A percentile compares a stretch with the other conserved stretches of the same genome.
Evolutionary conservation across 2,113 vertebrate genomes (phyloP).

Genomic region (Eurystomus gularis): DNA sequence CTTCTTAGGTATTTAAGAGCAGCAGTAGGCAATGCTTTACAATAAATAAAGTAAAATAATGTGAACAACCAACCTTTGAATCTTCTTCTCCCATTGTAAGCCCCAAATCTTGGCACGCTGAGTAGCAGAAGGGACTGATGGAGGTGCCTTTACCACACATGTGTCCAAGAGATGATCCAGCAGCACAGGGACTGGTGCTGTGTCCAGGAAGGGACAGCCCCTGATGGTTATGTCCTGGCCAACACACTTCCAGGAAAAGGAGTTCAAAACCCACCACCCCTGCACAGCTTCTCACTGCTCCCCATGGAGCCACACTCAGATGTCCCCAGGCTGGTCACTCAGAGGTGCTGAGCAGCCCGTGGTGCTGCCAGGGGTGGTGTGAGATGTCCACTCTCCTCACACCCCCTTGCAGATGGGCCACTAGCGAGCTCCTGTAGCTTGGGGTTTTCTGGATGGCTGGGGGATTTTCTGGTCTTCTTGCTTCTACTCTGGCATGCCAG

Average conservation of each 20-base stretch:
- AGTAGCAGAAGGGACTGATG: not conserved
- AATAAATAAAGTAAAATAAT: not conserved
- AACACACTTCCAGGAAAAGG: not conserved
- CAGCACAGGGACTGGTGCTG: not conserved
- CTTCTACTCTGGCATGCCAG: not conserved
- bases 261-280: not conserved
- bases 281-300: not conserved
- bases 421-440: too few species aligned
- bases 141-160: not conserved
- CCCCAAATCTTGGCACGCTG: fast-evolving
- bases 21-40: not conserved
- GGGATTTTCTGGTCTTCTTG: not conserved
- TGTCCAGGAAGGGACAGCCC: not conserved
- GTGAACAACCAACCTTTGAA: not conserved
- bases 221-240: fast-evolving
- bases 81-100: not conserved
- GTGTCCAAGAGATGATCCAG: not conserved
- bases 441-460: too few species aligned
- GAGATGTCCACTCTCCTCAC: not conserved
- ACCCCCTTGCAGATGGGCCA: not conserved
- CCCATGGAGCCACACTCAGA: not conserved
- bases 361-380: fast-evolving
- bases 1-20: not conserved
- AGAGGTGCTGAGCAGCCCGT: not conserved
- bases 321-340: not conserved